phyloP scores from a whole-genome alignment of 2,797 vertebrate genomes.

The Squalus acanthias region DNA sequence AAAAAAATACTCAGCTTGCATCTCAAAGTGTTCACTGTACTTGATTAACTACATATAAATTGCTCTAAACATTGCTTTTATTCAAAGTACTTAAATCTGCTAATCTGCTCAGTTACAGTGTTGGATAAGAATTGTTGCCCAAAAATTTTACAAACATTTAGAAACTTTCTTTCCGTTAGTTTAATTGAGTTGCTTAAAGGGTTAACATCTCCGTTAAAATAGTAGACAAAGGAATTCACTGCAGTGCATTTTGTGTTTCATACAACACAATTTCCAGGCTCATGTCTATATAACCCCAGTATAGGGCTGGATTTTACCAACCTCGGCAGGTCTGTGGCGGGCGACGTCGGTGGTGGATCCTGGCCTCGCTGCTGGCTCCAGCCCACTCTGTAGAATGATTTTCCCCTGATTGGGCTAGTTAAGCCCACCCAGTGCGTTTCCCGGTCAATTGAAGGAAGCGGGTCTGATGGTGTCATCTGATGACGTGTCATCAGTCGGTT shows the following conservation, averaged over 20 bases:
- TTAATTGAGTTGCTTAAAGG: background rate
- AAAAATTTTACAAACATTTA: background rate
- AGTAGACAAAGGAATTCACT: background rate
- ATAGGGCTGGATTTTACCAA: too few species aligned
- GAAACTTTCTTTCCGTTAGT: background rate
- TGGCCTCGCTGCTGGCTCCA: too few species aligned
- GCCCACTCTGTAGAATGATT: too few species aligned
- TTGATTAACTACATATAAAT: background rate
- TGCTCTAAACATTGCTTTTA: background rate
- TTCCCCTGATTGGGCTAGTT: too few species aligned
- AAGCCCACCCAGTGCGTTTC: too few species aligned
- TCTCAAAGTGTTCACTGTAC: background rate
- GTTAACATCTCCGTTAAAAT: background rate
- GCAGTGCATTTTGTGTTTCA: background rate
- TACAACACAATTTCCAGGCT: background rate
- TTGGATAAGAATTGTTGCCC: background rate
- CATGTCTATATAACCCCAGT: background rate
- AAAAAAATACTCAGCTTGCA: background rate
- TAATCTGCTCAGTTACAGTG: background rate
- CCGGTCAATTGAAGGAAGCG: too few species aligned
- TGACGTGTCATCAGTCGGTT: too few species aligned
- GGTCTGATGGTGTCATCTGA: too few species aligned
- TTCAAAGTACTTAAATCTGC: background rate
- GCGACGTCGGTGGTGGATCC: too few species aligned
- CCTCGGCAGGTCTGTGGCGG: too few species aligned